Conservation (phyloP, 2,797 vertebrate species). For the Trematomus bernacchii region DNA sequence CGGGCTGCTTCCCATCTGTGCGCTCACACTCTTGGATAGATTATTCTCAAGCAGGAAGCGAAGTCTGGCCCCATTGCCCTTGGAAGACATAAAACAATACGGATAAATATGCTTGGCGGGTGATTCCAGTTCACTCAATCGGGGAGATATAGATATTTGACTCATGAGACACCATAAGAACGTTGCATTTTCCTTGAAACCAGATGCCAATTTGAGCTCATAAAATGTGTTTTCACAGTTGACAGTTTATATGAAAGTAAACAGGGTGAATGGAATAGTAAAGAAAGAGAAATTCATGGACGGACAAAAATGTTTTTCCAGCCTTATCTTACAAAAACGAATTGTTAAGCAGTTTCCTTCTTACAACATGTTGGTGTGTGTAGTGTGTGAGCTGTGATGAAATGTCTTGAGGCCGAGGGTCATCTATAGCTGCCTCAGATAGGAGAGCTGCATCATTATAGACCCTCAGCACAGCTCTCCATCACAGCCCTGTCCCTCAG, state of each 20-base stretch:
- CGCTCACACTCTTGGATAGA: constrained; percentile 55
- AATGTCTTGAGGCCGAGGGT: constrained; percentile 10
- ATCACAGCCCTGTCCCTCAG: constrained; percentile 19
- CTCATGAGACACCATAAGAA: neutral
- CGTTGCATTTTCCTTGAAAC: neutral
- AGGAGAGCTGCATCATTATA: constrained; percentile 41
- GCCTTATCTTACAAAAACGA: neutral
- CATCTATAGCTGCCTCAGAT: constrained; percentile 43
- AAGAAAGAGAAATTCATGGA: constrained; percentile 1
- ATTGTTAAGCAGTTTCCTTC: constrained; percentile 9
- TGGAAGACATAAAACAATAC: constrained; percentile 69
- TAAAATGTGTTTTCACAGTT: neutral
- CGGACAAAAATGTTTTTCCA: constrained; percentile 4
- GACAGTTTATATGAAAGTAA: constrained; percentile 7
- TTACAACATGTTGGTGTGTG: neutral
- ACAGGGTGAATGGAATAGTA: neutral
- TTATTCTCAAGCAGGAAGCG: constrained; percentile 63
- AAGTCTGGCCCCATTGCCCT: constrained; percentile 56
- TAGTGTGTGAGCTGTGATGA: constrained; percentile 29
- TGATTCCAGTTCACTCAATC: constrained; percentile 31
- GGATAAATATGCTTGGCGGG: constrained; percentile 50
- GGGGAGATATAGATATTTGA: constrained; percentile 26
- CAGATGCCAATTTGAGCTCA: neutral
- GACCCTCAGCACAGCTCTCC: constrained; percentile 40
- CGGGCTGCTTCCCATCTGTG: constrained; percentile 61